Base-by-base conservation (phyloP, 2,888 invertebrate genomes). In the Drosophila demipolita region DNA sequence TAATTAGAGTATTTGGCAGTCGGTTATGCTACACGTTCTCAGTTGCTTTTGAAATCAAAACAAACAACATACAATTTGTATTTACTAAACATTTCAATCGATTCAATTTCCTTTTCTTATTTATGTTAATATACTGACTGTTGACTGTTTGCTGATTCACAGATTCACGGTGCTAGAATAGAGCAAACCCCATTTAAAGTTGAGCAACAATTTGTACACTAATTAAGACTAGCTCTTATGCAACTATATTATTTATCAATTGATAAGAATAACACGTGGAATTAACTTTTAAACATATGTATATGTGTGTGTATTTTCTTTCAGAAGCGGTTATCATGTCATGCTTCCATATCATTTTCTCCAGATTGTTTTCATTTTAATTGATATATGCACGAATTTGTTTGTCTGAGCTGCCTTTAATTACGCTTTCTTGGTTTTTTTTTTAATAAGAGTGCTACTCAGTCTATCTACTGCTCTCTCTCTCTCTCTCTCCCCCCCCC, bases 1-100 rank as follows among this genome's bases (percentile, higher is more conserved):
- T 12, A 7, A 45, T 45, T 7, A 45, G 42, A 7, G 45, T 20
- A 20, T 20, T 20, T 3, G 1, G 7, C 20, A 45, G 20, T 15
- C 45, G 45, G 45, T 7, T 20, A 20, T 20, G 12, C 45, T 3
- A 1, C 7, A 45, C 20, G 3, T 20, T 45, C 45, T 20, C 45
- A 45, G 20, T 20, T 12, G 20, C 20, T 45, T 45, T 20, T 45
- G 45, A 45, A 20, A 45, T 45, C 20, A 20, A 12, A 45, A 45
- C 45, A 45, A 49, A 26, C 58, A 71, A 71, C 52, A 62, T 76
- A 54, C 36, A 69, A 66, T 60, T 73, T 67, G 49, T 81, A 80
- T 81, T 81, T 77, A 80, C 74, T 62, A 64, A 67, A 29, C 35
- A 55, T 55, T 36, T 35, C 38, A 36, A 36, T 45, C 42, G 1